Evolutionary conservation across 2,888 invertebrate genomes (phyloP), one percentile per base, ranked within the genome.

Genomic region (Uropetala carovei): DNA sequence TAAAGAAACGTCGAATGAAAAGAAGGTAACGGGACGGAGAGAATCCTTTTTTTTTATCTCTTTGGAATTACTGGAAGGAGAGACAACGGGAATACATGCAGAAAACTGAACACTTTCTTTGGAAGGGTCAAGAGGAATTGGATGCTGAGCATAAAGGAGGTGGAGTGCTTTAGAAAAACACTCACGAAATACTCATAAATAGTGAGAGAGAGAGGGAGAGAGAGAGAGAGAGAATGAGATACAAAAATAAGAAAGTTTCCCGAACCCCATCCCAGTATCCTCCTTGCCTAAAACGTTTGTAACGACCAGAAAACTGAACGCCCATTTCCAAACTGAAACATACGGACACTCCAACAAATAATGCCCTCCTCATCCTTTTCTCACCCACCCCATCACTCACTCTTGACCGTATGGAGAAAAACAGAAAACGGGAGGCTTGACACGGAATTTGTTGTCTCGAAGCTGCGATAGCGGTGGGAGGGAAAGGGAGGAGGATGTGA

Each of bases 231-330:
- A 75, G 60, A 27, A 27, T 75, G 43, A 75, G 75, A 75, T 75
- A 75, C 43, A 59, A 60, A 16, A 56, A n/a, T 30, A 43, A 89
- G 30, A 86, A 86, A 89, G 64, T 43, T 64, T 43, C 43, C 43
- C 89, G 22, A 27, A 86, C 30, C 57, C 86, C 59, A 1, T 75
- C 75, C 22, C 27, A 43, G 43, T 43, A 43, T 22, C 27, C 27
- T 2, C 27, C 75, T 68, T n/a, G 9, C 68, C 43, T 43, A 43
- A 68, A 68, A n/a, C 68, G 68, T 22, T 18, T n/a, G 9, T 18
- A 64, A 14, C 75, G 11, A 18, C 75, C 27, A 75, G 11, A 27
- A 27, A 75, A 75, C 13, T 13, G n/a, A n/a, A n/a, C n/a, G n/a
- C 22, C 75, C 75, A 11, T 27, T 75, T 75, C 75, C 75, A 22